Evolutionary conservation across 2,888 invertebrate genomes (phyloP).

Genomic region (Callimorpha dominula): DNA sequence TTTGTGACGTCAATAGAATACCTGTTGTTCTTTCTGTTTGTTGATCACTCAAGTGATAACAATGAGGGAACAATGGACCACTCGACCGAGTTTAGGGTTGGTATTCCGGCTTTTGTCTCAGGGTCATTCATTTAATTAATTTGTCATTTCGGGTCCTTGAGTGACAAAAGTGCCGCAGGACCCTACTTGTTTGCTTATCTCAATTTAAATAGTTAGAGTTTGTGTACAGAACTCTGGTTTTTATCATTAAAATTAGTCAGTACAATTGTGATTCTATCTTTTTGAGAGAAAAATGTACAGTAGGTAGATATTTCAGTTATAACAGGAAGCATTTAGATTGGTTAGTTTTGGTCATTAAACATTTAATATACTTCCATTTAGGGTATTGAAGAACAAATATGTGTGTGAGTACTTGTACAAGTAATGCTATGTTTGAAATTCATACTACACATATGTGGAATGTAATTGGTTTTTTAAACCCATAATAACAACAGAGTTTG

Average conservation of each 20-base stretch:
- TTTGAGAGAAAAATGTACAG: constrained; percentile 4
- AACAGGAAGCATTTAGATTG: neutral
- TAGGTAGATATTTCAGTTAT: neutral
- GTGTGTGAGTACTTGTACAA: neutral
- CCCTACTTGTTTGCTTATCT: constrained; percentile 46
- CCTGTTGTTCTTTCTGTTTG: constrained; percentile 51
- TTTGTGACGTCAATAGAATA: constrained; percentile 43
- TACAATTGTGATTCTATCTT: constrained; percentile 22
- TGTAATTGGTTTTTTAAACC: too few relatives aligned
- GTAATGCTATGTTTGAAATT: neutral
- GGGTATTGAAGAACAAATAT: too few relatives aligned
- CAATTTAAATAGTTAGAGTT: constrained; percentile 50
- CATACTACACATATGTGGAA: neutral
- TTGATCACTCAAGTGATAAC: constrained; percentile 52
- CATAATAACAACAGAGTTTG: too few relatives aligned
- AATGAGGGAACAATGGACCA: constrained; percentile 49
- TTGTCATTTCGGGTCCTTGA: constrained; percentile 49
- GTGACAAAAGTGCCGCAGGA: constrained; percentile 43
- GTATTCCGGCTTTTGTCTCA: constrained; percentile 48
- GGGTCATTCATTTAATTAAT: constrained; percentile 56
- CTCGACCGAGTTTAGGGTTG: constrained; percentile 50
- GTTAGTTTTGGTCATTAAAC: too few relatives aligned
- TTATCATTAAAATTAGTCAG: constrained; percentile 39
- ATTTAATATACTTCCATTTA: too few relatives aligned
- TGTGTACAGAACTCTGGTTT: constrained; percentile 23